phyloP scores from a whole-genome alignment of 2,888 invertebrate species.

The Sarcophaga subvicina region DNA sequence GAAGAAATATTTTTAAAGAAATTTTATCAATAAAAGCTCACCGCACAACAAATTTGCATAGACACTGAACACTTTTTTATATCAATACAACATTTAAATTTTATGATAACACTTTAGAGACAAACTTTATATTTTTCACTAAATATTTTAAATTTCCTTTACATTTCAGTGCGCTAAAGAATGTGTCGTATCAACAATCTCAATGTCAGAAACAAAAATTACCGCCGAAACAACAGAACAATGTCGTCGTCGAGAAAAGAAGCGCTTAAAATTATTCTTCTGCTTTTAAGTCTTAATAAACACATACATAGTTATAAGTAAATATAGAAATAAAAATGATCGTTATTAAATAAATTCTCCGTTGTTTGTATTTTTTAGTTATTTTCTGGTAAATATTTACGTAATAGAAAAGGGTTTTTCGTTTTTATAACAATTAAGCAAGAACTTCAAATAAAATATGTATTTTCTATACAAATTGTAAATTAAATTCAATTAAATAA shows the following conservation, averaged over 20 bases:
- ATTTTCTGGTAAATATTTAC: background rate
- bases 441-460: background rate
- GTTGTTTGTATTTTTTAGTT: background rate
- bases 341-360: background rate
- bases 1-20: background rate
- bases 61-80: background rate
- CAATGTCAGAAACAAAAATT: constrained; percentile 39
- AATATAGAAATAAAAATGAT: background rate
- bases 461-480: background rate
- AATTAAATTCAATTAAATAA: background rate
- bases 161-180: constrained; percentile 59
- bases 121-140: background rate
- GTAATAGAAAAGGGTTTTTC: background rate
- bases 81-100: background rate
- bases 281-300: constrained; percentile 63
- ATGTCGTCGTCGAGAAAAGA: constrained; percentile 63
- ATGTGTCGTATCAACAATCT: constrained; percentile 34
- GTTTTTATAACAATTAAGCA: background rate
- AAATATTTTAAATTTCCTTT: constrained; percentile 21
- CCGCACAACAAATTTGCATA: too few relatives aligned
- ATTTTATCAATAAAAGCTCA: background rate
- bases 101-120: constrained; percentile 6
- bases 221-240: constrained; percentile 36
- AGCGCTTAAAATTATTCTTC: constrained; percentile 69
- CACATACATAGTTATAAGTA: constrained; percentile 1